phyloP scores from a whole-genome alignment of 2,113 vertebrate genomes.

The Tenebrosternarchus preto region DNA sequence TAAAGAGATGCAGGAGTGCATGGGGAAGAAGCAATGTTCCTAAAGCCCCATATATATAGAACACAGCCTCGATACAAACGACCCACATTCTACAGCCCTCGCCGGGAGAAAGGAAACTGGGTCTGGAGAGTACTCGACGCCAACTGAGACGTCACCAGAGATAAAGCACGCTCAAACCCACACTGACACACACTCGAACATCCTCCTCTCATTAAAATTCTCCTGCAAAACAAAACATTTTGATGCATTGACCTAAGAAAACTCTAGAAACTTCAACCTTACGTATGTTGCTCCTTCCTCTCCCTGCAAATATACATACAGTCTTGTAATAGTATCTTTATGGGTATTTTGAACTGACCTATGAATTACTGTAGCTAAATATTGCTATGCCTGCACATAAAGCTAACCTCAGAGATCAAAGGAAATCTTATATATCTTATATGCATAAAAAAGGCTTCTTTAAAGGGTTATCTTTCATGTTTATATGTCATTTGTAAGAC shows the following conservation, averaged over 20 bases:
- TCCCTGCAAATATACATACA: neutral
- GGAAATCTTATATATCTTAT: too few species aligned
- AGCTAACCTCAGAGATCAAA: slow-evolving; percentile 28
- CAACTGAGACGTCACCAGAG: slow-evolving; percentile 25
- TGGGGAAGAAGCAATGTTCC: slow-evolving; percentile 50
- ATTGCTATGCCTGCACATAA: neutral
- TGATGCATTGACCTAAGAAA: too few species aligned
- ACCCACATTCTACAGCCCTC: slow-evolving; percentile 52
- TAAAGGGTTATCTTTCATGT: neutral
- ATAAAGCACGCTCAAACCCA: neutral
- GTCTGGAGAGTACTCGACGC: slow-evolving; percentile 44
- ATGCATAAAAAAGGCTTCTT: too few species aligned
- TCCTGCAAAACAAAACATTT: too few species aligned
- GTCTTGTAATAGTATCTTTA: slow-evolving; percentile 1
- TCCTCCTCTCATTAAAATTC: neutral
- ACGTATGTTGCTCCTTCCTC: neutral
- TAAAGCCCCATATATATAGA: slow-evolving; percentile 50
- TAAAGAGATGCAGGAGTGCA: slow-evolving; percentile 41
- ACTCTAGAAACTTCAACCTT: too few species aligned
- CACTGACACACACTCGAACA: neutral
- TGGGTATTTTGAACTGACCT: neutral
- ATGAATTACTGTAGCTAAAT: slow-evolving; percentile 21
- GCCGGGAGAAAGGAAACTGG: slow-evolving; percentile 46
- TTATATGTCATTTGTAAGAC: neutral
- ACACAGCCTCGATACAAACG: slow-evolving; percentile 55